A percentile compares a stretch with the other conserved stretches of the same genome.
Evolutionary conservation across 2,113 vertebrate species (phyloP).

Genomic region (Hippocampus abdominalis): DNA sequence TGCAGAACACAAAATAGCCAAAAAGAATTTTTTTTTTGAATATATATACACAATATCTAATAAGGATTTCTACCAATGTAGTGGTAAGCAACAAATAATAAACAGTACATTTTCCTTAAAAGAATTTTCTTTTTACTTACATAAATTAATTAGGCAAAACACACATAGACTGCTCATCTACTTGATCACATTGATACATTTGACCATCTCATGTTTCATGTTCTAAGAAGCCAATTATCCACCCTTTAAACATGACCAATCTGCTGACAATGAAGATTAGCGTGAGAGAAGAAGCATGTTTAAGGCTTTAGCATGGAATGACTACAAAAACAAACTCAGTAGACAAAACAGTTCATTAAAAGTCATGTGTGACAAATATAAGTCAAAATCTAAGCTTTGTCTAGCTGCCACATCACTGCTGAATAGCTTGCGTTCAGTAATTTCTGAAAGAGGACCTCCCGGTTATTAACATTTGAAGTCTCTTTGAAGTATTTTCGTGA

Average conservation of each 20-base stretch:
- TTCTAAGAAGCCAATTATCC: conserved; percentile 84
- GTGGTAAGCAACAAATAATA: conserved; percentile 95
- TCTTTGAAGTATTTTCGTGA: conserved; percentile 78
- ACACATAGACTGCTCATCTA: conserved; percentile 74
- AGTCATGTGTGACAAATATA: conserved; percentile 92
- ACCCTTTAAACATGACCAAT: conserved; percentile 71
- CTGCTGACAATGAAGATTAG: conserved; percentile 79
- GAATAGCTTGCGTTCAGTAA: conserved; percentile 80
- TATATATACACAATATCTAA: conserved; percentile 84
- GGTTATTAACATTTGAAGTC: conserved; percentile 74
- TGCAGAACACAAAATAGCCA: conserved; percentile 81
- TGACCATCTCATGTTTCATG: conserved; percentile 78
- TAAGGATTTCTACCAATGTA: conserved; percentile 99
- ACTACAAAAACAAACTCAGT: conserved; percentile 89
- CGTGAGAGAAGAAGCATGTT: conserved; percentile 87
- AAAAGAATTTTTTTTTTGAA: conserved; percentile 94
- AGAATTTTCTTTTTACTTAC: conserved; percentile 87
- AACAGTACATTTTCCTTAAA: conserved; percentile 87
- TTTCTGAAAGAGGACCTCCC: conserved; percentile 73
- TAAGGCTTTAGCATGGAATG: conserved; percentile 99
- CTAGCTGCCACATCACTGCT: conserved; percentile 98
- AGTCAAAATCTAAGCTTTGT: conserved; percentile 94
- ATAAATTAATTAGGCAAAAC: conserved; percentile 82
- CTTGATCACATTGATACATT: conserved; percentile 69
- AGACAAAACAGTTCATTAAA: conserved; percentile 96